These are phyloP conservation scores for Podarcis siculus DNA, from an alignment of 2,797 vertebrate species.

Conservation along the genomic window DNA sequence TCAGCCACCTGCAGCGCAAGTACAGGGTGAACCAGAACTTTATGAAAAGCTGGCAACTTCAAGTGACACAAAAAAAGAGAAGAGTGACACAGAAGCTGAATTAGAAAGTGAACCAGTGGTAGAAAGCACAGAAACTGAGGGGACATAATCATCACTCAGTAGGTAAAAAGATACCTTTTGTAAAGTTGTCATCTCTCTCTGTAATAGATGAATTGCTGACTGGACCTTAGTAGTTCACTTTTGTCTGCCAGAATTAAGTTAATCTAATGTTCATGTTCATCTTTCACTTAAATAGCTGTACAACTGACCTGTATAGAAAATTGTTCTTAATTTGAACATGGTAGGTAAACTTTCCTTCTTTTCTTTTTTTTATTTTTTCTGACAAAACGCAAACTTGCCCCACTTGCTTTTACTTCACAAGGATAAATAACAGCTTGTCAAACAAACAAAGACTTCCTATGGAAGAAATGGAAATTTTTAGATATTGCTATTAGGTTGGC, in stretches of 20 bases:
- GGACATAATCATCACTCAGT: constrained; percentile 99
- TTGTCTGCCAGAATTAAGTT: constrained; percentile 90
- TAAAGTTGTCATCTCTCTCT: constrained; percentile 99
- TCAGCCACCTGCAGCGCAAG: constrained; percentile 77
- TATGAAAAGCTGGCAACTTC: constrained; percentile 83
- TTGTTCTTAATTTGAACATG: constrained; percentile 91
- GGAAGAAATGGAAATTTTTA: constrained; percentile 93
- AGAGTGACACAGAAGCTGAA: constrained; percentile 93
- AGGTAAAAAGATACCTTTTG: constrained; percentile 99
- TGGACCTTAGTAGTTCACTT: constrained; percentile 90
- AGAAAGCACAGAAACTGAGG: constrained; percentile 99
- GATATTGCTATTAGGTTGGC: constrained; percentile 87
- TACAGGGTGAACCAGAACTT: constrained; percentile 80
- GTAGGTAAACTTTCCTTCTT: constrained; percentile 88
- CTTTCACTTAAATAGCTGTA: constrained; percentile 95
- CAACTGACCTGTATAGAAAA: constrained; percentile 91
- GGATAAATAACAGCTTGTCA: constrained; percentile 82
- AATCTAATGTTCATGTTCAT: constrained; percentile 92
- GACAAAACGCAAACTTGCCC: constrained; percentile 83
- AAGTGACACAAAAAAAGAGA: constrained; percentile 90
- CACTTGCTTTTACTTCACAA: constrained; percentile 83
- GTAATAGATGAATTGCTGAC: constrained; percentile 96
- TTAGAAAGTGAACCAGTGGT: constrained; percentile 98
- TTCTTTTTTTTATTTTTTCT: constrained; percentile 80
- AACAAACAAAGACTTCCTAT: constrained; percentile 92